Percentiles rank a stretch among this genome's conserved stretches.
Conservation (phyloP, 2,113 vertebrate genomes). For the Pygoscelis adeliae region DNA sequence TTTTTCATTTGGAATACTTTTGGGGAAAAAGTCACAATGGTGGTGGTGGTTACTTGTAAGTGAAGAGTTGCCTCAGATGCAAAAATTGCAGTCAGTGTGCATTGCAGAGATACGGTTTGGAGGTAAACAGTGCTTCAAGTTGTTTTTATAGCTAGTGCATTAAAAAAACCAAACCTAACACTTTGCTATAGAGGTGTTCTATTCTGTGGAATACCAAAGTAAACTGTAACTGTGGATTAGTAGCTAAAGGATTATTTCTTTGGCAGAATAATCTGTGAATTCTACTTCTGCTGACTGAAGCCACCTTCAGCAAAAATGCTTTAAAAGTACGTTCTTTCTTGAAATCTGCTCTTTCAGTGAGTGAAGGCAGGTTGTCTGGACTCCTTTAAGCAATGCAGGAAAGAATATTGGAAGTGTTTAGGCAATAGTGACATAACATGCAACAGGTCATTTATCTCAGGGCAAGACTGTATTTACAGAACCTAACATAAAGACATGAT, state of each 20-base stretch:
- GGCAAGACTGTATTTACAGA: background rate
- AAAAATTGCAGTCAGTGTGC: background rate
- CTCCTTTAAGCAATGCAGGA: background rate
- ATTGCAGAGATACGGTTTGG: background rate
- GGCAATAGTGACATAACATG: background rate
- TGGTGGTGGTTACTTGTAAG: background rate
- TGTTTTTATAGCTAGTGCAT: background rate
- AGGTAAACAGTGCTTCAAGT: background rate
- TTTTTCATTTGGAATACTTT: background rate
- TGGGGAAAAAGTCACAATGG: background rate
- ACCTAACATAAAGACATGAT: background rate
- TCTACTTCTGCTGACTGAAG: background rate
- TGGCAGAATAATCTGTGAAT: background rate
- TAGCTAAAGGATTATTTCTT: background rate
- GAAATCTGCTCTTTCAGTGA: background rate
- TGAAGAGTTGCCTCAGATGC: background rate
- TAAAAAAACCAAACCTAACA: background rate
- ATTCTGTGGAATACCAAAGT: background rate
- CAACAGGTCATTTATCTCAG: background rate
- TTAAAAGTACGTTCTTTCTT: background rate
- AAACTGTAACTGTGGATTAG: background rate
- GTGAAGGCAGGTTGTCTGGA: background rate
- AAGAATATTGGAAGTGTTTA: background rate
- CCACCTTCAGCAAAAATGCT: background rate
- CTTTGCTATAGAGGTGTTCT: background rate